phyloP scores from a whole-genome alignment of 2,113 vertebrate genomes.

The Limnothrissa miodon region DNA sequence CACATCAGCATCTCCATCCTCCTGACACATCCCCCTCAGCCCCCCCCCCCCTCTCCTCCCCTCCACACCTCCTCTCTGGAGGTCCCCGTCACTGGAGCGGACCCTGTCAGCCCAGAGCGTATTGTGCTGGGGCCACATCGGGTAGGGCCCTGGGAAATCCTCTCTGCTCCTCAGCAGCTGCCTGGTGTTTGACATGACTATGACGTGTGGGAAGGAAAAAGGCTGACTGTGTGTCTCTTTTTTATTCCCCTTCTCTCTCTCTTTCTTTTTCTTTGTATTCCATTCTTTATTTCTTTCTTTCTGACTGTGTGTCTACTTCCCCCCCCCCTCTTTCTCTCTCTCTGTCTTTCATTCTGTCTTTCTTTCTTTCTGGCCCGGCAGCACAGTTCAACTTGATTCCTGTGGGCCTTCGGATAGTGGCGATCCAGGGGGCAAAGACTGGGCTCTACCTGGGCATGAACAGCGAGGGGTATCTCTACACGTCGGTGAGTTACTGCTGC shows the following conservation, averaged over 20 bases:
- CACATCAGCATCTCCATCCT: background rate
- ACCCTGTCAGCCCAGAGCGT: background rate
- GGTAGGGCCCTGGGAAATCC: background rate
- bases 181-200: background rate
- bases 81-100: background rate
- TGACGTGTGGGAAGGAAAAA: background rate
- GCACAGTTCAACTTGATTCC: constrained; percentile 99
- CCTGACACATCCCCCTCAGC: background rate
- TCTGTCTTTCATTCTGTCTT: background rate
- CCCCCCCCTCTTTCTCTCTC: background rate
- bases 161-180: background rate
- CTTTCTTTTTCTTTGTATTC: background rate
- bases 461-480: constrained; percentile 93
- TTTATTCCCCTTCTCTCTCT: background rate
- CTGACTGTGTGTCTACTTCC: constrained; percentile 41
- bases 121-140: background rate
- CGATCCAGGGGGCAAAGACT: constrained; percentile 92
- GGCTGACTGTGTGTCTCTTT: background rate
- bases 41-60: background rate
- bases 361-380: constrained; percentile 61
- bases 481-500: constrained; percentile 65
- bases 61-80: background rate
- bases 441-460: constrained; percentile 97
- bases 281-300: constrained; percentile 9
- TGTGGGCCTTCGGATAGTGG: constrained; percentile 96